Base-by-base conservation (phyloP, 2,888 invertebrate genomes). In the Tetragonisca angustula region DNA sequence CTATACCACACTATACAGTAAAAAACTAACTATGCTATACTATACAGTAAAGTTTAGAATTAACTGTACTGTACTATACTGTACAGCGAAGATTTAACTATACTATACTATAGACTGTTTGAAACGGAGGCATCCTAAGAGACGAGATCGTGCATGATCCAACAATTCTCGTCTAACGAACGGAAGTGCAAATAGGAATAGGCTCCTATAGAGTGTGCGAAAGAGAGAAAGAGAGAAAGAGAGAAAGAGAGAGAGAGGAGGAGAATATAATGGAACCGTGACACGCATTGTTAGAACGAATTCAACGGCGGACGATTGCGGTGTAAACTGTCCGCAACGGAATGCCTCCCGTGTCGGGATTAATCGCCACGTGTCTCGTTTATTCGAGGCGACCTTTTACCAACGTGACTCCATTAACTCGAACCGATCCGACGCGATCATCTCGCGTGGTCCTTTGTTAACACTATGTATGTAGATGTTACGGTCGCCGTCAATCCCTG, bases 281-380 rank as follows among this genome's bases (percentile, higher is more conserved):
- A 72, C 81, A 24, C 50, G 76, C 56, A 83, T 83, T 81, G 83
- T 83, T 76, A 59, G 83, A 74, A 64, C 52, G 73, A 74, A 68
- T 50, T 68, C 59, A 64, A 21, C 27, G 69, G 64, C 21, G 70
- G n/a, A 36, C 69, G 74, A 71, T 72, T 81, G 83, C 75, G 81
- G 81, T 77, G 72, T 77, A 82, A 83, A 82, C 73, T 77, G 83
- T 83, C 77, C 83, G 75, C 83, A 62, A 50, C 19, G 71, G 62
- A 68, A 81, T 68, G 50, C 75, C 43, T 61, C 54, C 54, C 67
- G 50, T 61, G 61, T 61, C 64, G 62, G 56, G 69, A 81, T 83
- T 83, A 81, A 81, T 76, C 76, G 81, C 68, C 56, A 76, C 24
- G 52, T 11, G 27, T 69, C 56, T 21, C 27, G 67, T 83, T 75